Percentiles rank a stretch among this genome's conserved stretches.
These are phyloP conservation scores for Drosophila littoralis DNA, from an alignment of 1,140 invertebrate species.

Conservation along the genomic window DNA sequence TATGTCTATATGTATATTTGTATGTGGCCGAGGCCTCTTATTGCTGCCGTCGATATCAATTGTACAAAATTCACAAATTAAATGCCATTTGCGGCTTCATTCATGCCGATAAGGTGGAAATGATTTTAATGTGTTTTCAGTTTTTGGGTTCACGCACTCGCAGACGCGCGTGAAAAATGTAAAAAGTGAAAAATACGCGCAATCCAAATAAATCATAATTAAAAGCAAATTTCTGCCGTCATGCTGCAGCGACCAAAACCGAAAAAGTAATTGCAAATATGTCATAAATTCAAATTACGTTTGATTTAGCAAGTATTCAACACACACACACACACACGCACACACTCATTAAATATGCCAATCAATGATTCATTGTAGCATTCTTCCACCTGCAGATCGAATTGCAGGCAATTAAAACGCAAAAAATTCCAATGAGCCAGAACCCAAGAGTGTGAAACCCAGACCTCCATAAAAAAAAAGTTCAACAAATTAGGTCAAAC, in stretches of 20 bases:
- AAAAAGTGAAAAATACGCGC: constrained; percentile 13
- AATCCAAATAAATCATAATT: constrained; percentile 68
- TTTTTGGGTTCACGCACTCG: constrained; percentile 37
- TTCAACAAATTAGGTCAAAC: constrained; percentile 13
- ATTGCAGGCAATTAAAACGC: constrained; percentile 36
- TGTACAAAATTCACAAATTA: constrained; percentile 73
- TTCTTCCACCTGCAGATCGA: constrained; percentile 10
- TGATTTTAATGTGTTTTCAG: constrained; percentile 70
- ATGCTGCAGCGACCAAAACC: constrained; percentile 45
- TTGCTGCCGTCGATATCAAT: constrained; percentile 68
- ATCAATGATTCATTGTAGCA: constrained; percentile 34
- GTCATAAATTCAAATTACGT: constrained; percentile 40
- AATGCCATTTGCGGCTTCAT: constrained; percentile 77
- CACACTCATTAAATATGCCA: constrained; percentile 18
- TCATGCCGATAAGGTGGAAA: constrained; percentile 75
- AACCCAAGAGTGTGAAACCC: neutral
- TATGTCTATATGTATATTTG: constrained; percentile 12
- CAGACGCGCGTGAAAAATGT: constrained; percentile 34
- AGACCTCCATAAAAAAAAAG: neutral
- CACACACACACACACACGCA: neutral
- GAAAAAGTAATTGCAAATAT: constrained; percentile 39
- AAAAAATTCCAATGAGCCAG: constrained; percentile 2
- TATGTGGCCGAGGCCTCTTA: constrained; percentile 15
- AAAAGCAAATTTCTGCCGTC: constrained; percentile 31
- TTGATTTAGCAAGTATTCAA: constrained; percentile 25